Evolutionary conservation across 2,113 vertebrate genomes (phyloP), one percentile per base, ranked within the genome.

Genomic region (Calonectris borealis): DNA sequence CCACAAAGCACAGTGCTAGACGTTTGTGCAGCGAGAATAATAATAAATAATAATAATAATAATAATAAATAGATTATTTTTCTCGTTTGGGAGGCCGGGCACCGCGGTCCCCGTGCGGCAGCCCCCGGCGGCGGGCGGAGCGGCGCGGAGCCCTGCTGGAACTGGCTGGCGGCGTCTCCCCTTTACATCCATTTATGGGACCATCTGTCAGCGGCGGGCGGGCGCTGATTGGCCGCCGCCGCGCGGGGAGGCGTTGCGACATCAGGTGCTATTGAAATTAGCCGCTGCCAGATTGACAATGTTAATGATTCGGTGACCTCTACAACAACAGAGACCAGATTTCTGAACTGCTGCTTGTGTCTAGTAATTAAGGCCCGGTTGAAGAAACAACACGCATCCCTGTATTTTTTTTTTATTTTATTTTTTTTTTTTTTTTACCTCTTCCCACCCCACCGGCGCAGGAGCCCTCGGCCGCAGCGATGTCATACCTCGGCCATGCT

Each of bases 221-320:
- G 91, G 96, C 97, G 98, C 98, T 97, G 96, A 99, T 99, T 99
- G 99, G 99, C 98, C 98, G 96, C 93, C 93, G 96, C 97, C 95
- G 96, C 62, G 96, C 96, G 97, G 97, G 98, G 97, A 97, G 98
- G 98, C 98, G 98, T 98, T 98, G 98, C 98, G 98, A 98, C 97
- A 98, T 98, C 98, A 98, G 98, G 98, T 98, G 98, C 98, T 98
- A 98, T 98, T 98, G 98, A 98, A 98, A 98, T 98, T 98, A 98
- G 98, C 98, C 98, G 97, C 98, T 97, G 98, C 97, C 98, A 98
- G 98, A 98, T 98, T 98, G 98, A 98, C 98, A 97, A 98, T 98
- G 98, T 98, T 98, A 98, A 98, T 98, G 98, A 98, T 98, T 98
- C 88, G 97, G 98, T 98, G 98, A 98, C 98, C 98, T 98, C 98